phyloP scores from a whole-genome alignment of 64 coral and sea anemone genomes.

The Astreopora myriophthalma region DNA sequence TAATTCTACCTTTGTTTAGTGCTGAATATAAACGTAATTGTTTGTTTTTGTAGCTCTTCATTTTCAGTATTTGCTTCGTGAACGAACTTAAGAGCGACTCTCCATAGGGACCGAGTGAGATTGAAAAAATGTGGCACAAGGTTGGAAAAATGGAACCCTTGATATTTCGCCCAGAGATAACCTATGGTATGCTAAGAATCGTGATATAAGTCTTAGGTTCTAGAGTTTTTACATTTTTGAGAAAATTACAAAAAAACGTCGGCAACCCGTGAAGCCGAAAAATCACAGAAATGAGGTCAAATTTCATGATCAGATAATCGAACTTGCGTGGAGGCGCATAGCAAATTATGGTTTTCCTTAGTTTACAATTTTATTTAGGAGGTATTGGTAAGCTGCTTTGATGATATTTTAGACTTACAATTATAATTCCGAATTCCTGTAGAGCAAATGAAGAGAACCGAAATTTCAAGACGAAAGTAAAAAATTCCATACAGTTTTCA shows the following conservation, averaged over 20 bases:
- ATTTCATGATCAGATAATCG: slow-evolving; percentile 21
- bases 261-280: slow-evolving; percentile 24
- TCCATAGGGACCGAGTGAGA: background rate
- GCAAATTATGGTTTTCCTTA: slow-evolving; percentile 13
- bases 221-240: slow-evolving; percentile 48
- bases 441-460: slow-evolving; percentile 1
- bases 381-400: slow-evolving; percentile 17
- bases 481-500: slow-evolving; percentile 40
- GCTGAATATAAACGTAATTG: too few relatives aligned
- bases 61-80: too few relatives aligned
- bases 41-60: too few relatives aligned
- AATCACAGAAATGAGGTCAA: slow-evolving; percentile 37
- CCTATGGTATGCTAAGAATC: slow-evolving; percentile 30
- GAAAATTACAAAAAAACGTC: slow-evolving; percentile 32
- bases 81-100: too few relatives aligned
- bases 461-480: background rate
- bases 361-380: slow-evolving; percentile 43
- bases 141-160: background rate
- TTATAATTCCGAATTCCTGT: background rate
- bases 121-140: background rate
- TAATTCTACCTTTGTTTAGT: too few relatives aligned
- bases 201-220: slow-evolving; percentile 24
- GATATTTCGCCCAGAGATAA: slow-evolving; percentile 27
- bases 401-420: slow-evolving; percentile 15
- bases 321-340: slow-evolving; percentile 19